phyloP scores from a whole-genome alignment of 2,888 invertebrate genomes.

The Tromatobia lineatoria region DNA sequence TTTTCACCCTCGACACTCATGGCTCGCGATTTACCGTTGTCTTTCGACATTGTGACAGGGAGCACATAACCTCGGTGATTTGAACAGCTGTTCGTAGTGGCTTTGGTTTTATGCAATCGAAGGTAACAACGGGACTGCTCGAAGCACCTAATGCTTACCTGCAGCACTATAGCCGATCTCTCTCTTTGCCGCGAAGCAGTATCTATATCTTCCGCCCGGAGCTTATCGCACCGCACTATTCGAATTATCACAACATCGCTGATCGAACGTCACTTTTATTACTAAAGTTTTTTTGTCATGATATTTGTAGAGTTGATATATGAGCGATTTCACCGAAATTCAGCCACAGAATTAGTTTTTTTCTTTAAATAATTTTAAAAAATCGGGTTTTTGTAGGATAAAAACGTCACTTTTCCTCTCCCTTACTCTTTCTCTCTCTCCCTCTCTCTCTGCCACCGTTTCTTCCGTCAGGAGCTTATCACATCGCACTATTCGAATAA shows the following conservation, averaged over 20 bases:
- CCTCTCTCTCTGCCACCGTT: no score
- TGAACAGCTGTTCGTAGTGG: conserved; percentile 74
- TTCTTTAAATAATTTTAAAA: no score
- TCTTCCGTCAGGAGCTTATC: no score
- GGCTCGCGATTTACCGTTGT: conserved; percentile 69
- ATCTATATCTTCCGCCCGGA: background rate
- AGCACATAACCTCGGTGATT: conserved; percentile 75
- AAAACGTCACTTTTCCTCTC: no score
- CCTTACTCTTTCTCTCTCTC: no score
- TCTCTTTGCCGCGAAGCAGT: background rate
- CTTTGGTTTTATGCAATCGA: conserved; percentile 61
- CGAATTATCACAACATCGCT: conserved; percentile 7
- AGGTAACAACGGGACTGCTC: background rate
- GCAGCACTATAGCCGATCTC: background rate
- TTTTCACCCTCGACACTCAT: conserved; percentile 70
- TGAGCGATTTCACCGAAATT: no score
- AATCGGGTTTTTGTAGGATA: no score
- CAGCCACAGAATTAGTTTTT: no score
- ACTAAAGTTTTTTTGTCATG: no score
- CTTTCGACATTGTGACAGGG: conserved; percentile 73
- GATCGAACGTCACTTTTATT: background rate
- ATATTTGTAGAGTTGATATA: no score
- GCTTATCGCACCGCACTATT: conserved; percentile 10
- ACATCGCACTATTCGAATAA: no score
- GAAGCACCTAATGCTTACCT: background rate